phyloP scores from a whole-genome alignment of 1,140 invertebrate genomes.

The Drosophila guanche region DNA sequence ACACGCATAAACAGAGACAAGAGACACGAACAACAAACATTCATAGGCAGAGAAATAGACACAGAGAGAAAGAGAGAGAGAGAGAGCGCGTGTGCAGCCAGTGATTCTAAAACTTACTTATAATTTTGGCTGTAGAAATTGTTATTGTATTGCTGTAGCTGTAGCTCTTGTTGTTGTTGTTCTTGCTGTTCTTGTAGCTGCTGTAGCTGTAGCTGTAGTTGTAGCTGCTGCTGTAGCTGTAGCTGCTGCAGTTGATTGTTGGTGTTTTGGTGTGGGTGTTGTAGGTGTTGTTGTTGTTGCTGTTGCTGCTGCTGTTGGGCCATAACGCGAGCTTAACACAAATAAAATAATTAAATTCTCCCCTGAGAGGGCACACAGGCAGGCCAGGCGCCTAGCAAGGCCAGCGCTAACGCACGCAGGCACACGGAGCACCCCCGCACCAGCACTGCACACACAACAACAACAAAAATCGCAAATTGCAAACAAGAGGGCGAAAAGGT shows the following conservation, averaged over 20 bases:
- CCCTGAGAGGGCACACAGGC: slow-evolving; percentile 35
- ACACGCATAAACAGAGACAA: slow-evolving; percentile 11
- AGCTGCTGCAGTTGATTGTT: slow-evolving; percentile 24
- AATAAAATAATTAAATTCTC: slow-evolving; percentile 64
- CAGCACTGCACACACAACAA: slow-evolving; percentile 14
- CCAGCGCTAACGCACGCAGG: slow-evolving; percentile 25
- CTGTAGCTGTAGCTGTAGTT: slow-evolving; percentile 45
- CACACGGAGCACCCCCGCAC: slow-evolving; percentile 9
- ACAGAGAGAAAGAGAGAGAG: slow-evolving; percentile 13
- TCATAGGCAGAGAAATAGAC: slow-evolving; percentile 16
- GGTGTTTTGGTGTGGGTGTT: slow-evolving; percentile 18
- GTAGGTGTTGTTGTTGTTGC: slow-evolving; percentile 42
- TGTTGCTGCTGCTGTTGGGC: slow-evolving; percentile 69
- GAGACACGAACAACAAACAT: neutral
- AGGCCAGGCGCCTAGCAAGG: slow-evolving; percentile 23
- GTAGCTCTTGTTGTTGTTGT: slow-evolving; percentile 53
- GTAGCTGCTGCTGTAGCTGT: slow-evolving; percentile 45
- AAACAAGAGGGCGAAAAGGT: neutral
- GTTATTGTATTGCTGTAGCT: slow-evolving; percentile 72
- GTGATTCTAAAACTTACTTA: slow-evolving; percentile 75
- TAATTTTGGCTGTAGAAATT: slow-evolving; percentile 76
- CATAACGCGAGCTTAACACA: slow-evolving; percentile 71
- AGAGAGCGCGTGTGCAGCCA: slow-evolving; percentile 21
- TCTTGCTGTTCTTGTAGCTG: slow-evolving; percentile 44
- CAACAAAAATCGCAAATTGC: slow-evolving; percentile 14